Evolutionary conservation across 2,113 vertebrate genomes (phyloP).

Genomic region (Eulemur rufifrons): DNA sequence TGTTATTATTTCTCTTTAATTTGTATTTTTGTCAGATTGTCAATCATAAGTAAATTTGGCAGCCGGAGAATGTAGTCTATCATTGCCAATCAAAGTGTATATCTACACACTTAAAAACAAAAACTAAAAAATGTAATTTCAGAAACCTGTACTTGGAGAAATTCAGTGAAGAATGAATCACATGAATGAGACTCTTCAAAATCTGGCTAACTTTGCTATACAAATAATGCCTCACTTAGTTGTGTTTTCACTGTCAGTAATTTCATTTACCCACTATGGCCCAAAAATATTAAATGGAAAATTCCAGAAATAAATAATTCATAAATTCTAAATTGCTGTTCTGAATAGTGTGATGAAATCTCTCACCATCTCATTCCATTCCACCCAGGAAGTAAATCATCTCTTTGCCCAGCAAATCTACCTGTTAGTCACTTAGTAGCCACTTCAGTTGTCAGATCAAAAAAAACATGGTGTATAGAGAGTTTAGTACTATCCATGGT

Average conservation of each 20-base stretch:
- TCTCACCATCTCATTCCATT: neutral
- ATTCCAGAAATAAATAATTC: neutral
- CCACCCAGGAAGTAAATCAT: neutral
- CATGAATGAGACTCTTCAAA: neutral
- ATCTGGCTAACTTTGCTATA: neutral
- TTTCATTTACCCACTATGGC: neutral
- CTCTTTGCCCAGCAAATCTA: neutral
- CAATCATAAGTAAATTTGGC: slow-evolving; percentile 38
- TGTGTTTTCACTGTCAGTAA: neutral
- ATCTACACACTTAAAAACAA: neutral
- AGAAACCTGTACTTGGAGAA: neutral
- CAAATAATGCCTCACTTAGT: neutral
- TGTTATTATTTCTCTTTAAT: neutral
- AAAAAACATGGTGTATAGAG: neutral
- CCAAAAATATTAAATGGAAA: neutral
- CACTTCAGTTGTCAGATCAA: neutral
- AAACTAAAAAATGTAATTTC: neutral
- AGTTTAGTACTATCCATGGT: neutral
- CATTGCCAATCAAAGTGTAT: neutral
- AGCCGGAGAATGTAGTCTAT: neutral
- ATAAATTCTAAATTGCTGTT: neutral
- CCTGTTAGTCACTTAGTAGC: neutral
- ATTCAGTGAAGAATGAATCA: neutral
- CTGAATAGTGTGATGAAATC: neutral
- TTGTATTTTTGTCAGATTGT: neutral